phyloP scores from a whole-genome alignment of 2,113 vertebrate genomes.

The Ellobius talpinus region DNA sequence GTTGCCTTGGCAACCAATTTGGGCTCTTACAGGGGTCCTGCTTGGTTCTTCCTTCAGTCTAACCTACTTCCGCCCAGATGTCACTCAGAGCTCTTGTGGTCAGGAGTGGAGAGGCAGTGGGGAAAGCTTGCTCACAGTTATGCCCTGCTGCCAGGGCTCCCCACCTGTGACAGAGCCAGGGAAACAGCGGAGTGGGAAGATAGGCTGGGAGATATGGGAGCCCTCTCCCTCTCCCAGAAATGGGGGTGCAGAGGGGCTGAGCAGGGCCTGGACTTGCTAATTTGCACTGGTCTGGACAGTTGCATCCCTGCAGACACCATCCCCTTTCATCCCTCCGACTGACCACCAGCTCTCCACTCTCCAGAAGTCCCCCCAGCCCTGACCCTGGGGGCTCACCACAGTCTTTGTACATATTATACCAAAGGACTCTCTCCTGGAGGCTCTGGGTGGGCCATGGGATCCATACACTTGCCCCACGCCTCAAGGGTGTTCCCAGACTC shows the following conservation, averaged over 20 bases:
- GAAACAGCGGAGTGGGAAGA: neutral
- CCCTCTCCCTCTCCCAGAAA: neutral
- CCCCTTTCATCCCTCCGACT: neutral
- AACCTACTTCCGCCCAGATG: slow-evolving; percentile 39
- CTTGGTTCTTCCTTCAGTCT: slow-evolving; percentile 63
- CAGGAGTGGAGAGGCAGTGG: no score
- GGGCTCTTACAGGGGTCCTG: neutral
- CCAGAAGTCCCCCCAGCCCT: neutral
- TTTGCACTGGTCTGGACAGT: no score
- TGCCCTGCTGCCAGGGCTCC: neutral
- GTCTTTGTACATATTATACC: neutral
- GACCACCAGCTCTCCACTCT: neutral
- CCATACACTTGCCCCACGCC: neutral
- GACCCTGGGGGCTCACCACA: neutral
- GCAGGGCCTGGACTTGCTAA: neutral
- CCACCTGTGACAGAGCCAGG: neutral
- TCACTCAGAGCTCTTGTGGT: neutral
- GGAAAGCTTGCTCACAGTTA: neutral
- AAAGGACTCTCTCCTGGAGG: neutral
- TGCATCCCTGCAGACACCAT: neutral
- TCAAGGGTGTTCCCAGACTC: neutral
- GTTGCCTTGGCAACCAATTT: slow-evolving; percentile 71
- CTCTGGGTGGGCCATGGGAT: neutral
- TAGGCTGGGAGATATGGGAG: fast-evolving
- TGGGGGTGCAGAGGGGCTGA: neutral